Base-by-base conservation (phyloP, 2,113 vertebrate species). In the Hypomesus transpacificus region DNA sequence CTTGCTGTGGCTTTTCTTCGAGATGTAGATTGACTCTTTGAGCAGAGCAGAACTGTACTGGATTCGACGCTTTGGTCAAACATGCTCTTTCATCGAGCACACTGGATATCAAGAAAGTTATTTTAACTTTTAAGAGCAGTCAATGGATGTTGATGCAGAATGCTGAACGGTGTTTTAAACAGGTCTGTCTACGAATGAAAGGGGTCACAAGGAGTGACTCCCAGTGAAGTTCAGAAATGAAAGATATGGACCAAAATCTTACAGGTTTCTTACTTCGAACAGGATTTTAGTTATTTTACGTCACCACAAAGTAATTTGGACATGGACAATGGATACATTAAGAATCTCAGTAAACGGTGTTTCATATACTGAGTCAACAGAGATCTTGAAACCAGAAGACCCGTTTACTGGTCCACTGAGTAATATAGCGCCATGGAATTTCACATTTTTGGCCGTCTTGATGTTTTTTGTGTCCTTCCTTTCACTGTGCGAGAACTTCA, bases 381-480 rank as follows among this genome's bases (percentile, higher is more conserved):
- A 73, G 63, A 52, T 71, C 66, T 7, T 77, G 66, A 39, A 70
- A 4, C 54, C 54, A 0, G 79, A 87, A 67, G 92, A 95, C 72
- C 93, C 94, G 0, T 97, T 96, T 74, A 73, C 0, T 3, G 87
- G 17, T 72, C 94, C 94, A 22, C 53, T 93, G 75, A 80, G 66
- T 70, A 87, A 86, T 80, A 81, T 96, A 61, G 93, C 91, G 69
- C 91, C 91, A 9, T 96, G 95, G 95, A 93, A 93, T 85, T 97
- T 94, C 86, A 92, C 91, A 17, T 73, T 95, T 6, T 82, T 97
- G 85, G 93, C 95, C 22, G 90, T 90, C 34, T 71, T 94, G 18
- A 95, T 96, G 95, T 83, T 95, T 66, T 72, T 94, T 72, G 92
- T 97, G 80, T 95, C 93, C 0, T 87, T 85, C 14, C 68, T 96